Evolutionary conservation across 2,113 vertebrate species (phyloP).

Genomic region (Bombycilla garrulus): DNA sequence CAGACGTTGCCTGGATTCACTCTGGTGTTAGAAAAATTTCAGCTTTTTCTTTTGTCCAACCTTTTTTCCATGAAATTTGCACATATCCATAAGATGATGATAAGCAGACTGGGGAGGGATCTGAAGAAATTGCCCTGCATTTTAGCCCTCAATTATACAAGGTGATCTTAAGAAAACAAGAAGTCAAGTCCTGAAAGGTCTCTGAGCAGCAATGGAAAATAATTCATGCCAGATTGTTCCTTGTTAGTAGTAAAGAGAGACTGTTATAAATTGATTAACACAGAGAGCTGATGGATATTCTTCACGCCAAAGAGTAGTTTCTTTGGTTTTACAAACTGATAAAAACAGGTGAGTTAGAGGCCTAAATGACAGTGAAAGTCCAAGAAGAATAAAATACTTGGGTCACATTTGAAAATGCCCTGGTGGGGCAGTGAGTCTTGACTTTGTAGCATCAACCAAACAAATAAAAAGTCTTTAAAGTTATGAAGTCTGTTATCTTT

Average conservation of each 20-base stretch:
- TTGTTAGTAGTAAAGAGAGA: background rate
- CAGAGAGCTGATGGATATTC: background rate
- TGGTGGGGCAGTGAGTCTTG: background rate
- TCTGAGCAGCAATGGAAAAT: constrained; percentile 31
- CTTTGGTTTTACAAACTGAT: background rate
- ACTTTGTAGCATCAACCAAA: background rate
- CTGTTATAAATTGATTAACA: background rate
- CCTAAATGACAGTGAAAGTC: background rate
- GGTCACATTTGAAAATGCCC: background rate
- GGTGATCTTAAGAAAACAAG: constrained; percentile 65
- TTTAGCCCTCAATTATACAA: constrained; percentile 60
- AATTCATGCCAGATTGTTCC: constrained; percentile 54
- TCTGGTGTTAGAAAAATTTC: background rate
- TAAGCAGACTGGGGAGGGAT: constrained; percentile 49
- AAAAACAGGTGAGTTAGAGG: background rate
- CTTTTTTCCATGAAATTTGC: background rate
- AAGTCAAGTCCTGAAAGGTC: constrained; percentile 30
- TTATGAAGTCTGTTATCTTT: background rate
- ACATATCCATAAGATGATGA: constrained; percentile 14
- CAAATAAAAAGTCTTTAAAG: background rate
- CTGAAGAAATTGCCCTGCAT: constrained; percentile 55
- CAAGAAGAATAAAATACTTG: background rate
- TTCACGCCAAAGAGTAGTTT: background rate
- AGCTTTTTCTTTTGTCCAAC: background rate
- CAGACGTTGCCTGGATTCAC: background rate